phyloP scores from a whole-genome alignment of 2,113 vertebrate genomes.

The Brienomyrus longianalis region DNA sequence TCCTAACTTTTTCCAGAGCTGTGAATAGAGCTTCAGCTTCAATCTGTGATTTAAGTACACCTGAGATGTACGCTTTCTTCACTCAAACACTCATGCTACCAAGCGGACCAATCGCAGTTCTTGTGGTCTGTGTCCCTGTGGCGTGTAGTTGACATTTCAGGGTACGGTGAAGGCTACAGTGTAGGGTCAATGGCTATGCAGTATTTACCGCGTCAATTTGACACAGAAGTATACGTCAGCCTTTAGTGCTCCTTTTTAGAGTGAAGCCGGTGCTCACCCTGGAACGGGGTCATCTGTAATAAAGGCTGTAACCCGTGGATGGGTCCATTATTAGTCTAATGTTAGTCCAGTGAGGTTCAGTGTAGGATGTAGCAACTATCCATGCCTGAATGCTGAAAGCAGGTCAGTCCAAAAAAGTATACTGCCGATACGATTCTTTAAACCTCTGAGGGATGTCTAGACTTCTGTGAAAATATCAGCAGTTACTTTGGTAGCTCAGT shows the following conservation, averaged over 20 bases:
- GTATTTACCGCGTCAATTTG: neutral
- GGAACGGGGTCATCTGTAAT: neutral
- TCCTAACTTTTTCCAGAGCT: no score
- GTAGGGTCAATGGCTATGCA: neutral
- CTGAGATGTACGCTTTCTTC: neutral
- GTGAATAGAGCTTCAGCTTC: neutral
- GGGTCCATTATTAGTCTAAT: neutral
- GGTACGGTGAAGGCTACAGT: neutral
- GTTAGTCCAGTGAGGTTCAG: neutral
- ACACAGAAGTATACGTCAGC: neutral
- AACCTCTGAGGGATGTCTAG: neutral
- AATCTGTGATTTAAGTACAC: neutral
- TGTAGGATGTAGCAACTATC: neutral
- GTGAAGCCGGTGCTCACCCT: neutral
- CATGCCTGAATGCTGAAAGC: neutral
- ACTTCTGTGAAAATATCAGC: neutral
- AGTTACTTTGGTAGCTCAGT: neutral
- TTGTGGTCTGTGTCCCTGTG: neutral
- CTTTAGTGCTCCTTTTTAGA: neutral
- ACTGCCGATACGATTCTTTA: neutral
- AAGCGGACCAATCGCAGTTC: neutral
- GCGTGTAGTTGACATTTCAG: neutral
- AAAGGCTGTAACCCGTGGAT: neutral
- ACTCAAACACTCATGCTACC: neutral
- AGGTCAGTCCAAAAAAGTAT: neutral